A percentile compares a stretch with the other conserved stretches of the same genome.
phyloP scores from a whole-genome alignment of 2,797 vertebrate species.

The Varecia variegata region DNA sequence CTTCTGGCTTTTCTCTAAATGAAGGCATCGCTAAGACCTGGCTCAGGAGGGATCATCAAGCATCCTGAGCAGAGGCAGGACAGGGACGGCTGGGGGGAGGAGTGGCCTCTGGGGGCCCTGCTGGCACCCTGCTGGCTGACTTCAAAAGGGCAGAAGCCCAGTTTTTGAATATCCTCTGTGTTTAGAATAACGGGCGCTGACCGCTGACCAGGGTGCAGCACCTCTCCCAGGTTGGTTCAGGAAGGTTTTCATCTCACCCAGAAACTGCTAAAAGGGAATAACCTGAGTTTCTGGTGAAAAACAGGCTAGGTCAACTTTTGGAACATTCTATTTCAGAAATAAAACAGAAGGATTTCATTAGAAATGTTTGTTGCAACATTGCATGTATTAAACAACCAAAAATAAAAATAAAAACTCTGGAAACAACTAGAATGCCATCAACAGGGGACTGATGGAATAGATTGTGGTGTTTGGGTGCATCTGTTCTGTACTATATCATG shows the following conservation, averaged over 20 bases:
- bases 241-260: not conserved
- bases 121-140: not conserved
- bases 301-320: not conserved
- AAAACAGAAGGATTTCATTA: not conserved
- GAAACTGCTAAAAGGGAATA: not conserved
- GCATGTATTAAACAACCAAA: not conserved
- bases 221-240: not conserved
- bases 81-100: accelerated
- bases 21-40: not conserved
- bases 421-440: not conserved
- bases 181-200: not conserved
- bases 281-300: not conserved
- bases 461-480: not conserved
- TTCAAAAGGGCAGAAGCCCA: not conserved
- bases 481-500: not conserved
- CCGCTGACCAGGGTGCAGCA: not conserved
- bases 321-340: not conserved
- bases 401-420: not conserved
- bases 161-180: not conserved
- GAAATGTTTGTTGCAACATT: not conserved
- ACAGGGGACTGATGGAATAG: not conserved
- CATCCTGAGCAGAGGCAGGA: not conserved
- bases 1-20: not conserved
- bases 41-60: not conserved
- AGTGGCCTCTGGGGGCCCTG: not conserved